Conservation (phyloP, 30 jellyfish, hydroid and myxozoan species). For the Hydra vulgaris region DNA sequence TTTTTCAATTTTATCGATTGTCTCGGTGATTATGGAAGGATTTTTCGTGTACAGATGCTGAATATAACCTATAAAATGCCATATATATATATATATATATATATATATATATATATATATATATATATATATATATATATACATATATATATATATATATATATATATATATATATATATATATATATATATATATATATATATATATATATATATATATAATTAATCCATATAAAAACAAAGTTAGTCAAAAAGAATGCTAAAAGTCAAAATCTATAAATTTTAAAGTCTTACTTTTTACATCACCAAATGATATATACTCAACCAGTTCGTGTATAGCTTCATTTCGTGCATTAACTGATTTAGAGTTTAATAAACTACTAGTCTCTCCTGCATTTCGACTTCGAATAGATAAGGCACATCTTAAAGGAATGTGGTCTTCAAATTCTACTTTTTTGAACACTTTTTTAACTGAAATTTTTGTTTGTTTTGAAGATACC, state of each 20-base stretch:
- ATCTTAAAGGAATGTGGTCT: neutral
- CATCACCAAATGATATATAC: slow-evolving; percentile 6
- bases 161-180: no score
- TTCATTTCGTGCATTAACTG: slow-evolving; percentile 1
- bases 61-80: neutral
- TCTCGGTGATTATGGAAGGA: neutral
- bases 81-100: neutral
- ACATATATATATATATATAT: no score
- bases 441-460: neutral
- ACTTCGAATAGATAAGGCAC: neutral
- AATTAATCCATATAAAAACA: neutral
- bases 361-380: neutral
- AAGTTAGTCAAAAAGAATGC: neutral
- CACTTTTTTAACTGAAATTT: neutral
- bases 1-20: neutral
- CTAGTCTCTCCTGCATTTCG: neutral
- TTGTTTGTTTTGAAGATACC: neutral
- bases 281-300: slow-evolving; percentile 1
- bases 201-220: no score
- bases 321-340: slow-evolving; percentile 6
- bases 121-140: no score
- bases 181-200: no score
- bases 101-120: no score
- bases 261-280: neutral
- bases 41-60: neutral